phyloP scores from a whole-genome alignment of 1,140 invertebrate genomes.

The Oncopodura yosiiana region DNA sequence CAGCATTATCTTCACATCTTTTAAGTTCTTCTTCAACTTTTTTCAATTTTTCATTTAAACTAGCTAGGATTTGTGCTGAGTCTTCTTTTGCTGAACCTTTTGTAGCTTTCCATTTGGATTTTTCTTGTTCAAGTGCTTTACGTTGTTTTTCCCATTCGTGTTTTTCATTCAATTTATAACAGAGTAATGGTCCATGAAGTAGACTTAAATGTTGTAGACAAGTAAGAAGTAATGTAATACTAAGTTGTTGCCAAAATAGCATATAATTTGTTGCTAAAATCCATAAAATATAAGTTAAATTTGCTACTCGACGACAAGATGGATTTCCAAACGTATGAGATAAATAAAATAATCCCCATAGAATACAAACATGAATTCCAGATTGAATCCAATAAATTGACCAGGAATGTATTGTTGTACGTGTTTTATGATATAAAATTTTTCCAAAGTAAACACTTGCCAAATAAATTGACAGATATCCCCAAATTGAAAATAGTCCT shows the following conservation, averaged over 20 bases:
- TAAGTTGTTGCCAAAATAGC: slow-evolving; percentile 17
- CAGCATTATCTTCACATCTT: background rate
- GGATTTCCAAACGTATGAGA: slow-evolving; percentile 47
- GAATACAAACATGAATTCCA: slow-evolving; percentile 40
- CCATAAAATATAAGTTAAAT: slow-evolving; percentile 65
- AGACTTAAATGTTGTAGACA: slow-evolving; percentile 19
- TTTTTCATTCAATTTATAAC: slow-evolving; percentile 22
- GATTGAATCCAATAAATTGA: slow-evolving; percentile 38
- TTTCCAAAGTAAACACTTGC: slow-evolving; percentile 57
- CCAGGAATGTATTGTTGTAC: slow-evolving; percentile 38
- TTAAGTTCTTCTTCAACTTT: background rate
- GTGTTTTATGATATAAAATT: slow-evolving; percentile 42
- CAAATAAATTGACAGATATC: slow-evolving; percentile 75
- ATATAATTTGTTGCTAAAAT: slow-evolving; percentile 45
- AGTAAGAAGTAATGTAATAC: slow-evolving; percentile 3
- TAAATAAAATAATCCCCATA: slow-evolving; percentile 45
- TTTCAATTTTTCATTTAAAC: background rate
- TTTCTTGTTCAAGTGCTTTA: too few relatives aligned
- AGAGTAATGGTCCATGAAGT: slow-evolving; percentile 29
- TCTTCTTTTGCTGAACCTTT: slow-evolving; percentile 7
- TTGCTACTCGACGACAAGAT: slow-evolving; percentile 57
- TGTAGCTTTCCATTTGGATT: background rate
- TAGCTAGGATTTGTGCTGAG: background rate
- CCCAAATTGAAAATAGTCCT: slow-evolving; percentile 70
- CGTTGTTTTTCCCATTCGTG: background rate